Evolutionary conservation across 2,113 vertebrate genomes (phyloP).

Genomic region (Nanorana parkeri): DNA sequence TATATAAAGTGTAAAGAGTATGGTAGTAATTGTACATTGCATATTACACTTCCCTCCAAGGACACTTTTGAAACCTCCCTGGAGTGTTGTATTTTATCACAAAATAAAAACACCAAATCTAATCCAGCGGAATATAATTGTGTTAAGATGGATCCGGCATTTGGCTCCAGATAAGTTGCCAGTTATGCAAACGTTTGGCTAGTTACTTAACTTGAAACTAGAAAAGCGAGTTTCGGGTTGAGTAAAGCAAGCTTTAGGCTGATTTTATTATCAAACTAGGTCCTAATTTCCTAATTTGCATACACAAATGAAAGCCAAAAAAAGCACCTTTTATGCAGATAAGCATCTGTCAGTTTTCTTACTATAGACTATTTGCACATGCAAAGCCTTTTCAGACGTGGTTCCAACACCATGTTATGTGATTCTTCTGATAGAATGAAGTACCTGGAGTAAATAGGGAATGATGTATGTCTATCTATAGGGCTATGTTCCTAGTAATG

Average conservation of each 20-base stretch:
- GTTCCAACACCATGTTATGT: neutral
- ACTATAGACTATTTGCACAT: neutral
- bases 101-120: neutral
- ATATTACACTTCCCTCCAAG: too few species aligned
- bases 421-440: neutral
- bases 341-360: neutral
- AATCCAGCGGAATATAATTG: neutral
- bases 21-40: too few species aligned
- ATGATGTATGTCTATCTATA: neutral
- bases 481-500: neutral
- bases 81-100: neutral
- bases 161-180: conserved; percentile 39
- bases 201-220: conserved; percentile 30
- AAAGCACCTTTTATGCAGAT: neutral
- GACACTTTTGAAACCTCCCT: too few species aligned
- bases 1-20: too few species aligned
- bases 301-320: neutral
- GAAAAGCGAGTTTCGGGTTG: conserved; percentile 45
- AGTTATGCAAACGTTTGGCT: conserved; percentile 45
- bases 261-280: conserved; percentile 45
- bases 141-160: conserved; percentile 4
- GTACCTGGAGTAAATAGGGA: neutral
- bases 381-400: neutral
- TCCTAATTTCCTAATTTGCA: conserved; percentile 41
- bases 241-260: neutral